Conservation (phyloP, 2,113 vertebrate species). For the Picathartes gymnocephalus region DNA sequence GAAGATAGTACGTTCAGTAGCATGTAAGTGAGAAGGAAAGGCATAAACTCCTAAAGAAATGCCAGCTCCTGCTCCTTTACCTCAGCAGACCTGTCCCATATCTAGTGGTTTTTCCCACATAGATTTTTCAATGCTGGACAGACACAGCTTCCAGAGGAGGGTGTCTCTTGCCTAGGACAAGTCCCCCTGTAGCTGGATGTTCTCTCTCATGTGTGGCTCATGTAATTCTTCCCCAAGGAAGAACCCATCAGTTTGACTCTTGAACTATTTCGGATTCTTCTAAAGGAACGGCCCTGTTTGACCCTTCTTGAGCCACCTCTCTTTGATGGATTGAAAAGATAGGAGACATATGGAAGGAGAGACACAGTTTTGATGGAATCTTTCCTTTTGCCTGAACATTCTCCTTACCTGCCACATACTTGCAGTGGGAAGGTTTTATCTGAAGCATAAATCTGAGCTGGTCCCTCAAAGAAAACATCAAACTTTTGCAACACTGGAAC, state of each 20-base stretch:
- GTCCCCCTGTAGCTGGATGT: not conserved
- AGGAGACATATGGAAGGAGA: not conserved
- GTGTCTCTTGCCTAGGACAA: not conserved
- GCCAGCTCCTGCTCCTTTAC: not conserved
- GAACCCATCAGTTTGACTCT: not conserved
- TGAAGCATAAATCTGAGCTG: slow-evolving; percentile 32
- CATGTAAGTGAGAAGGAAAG: not conserved
- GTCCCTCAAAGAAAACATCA: slow-evolving; percentile 28
- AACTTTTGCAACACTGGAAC: slow-evolving; percentile 30
- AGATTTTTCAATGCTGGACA: not conserved
- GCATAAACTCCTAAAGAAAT: not conserved
- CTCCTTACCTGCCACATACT: slow-evolving; percentile 52
- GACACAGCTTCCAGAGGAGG: not conserved
- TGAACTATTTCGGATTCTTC: not conserved
- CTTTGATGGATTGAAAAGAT: not conserved
- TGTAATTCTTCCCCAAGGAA: not conserved
- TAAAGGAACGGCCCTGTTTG: not conserved
- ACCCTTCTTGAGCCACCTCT: not conserved
- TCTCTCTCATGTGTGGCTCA: not conserved
- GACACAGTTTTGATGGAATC: not conserved
- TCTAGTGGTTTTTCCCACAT: not conserved
- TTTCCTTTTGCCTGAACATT: not conserved
- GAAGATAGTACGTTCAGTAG: not conserved
- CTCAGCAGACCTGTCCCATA: not conserved
- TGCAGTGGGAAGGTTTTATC: slow-evolving; percentile 20